Percentiles rank a stretch among this genome's conserved stretches.
phyloP scores from a whole-genome alignment of 1,140 invertebrate species.

The Aethina tumida region DNA sequence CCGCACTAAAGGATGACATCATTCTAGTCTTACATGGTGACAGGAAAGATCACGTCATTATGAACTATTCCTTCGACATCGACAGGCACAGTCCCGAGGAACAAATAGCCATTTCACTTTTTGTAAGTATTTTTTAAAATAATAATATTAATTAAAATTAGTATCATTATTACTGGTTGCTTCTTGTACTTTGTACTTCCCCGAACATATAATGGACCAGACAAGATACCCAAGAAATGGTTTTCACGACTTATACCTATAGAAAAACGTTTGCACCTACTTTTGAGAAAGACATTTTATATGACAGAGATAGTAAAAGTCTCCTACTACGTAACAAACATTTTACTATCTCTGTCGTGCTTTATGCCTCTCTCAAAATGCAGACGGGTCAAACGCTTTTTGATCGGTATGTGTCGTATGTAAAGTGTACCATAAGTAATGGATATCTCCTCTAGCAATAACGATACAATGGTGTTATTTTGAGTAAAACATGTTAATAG shows the following conservation, averaged over 20 bases:
- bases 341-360: too few species aligned
- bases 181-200: background rate
- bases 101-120: slow-evolving; percentile 67
- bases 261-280: background rate
- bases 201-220: too few species aligned
- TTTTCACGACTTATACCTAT: background rate
- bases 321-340: too few species aligned
- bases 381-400: too few species aligned
- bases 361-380: too few species aligned
- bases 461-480: too few species aligned
- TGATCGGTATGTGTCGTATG: too few species aligned
- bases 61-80: slow-evolving; percentile 79
- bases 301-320: too few species aligned
- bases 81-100: slow-evolving; percentile 67
- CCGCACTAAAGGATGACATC: slow-evolving; percentile 80
- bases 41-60: slow-evolving; percentile 75
- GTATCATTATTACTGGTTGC: background rate
- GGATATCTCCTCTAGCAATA: too few species aligned
- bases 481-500: too few species aligned
- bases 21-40: slow-evolving; percentile 85
- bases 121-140: slow-evolving; percentile 62
- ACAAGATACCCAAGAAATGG: too few species aligned
- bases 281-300: slow-evolving; percentile 10
- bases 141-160: slow-evolving; percentile 3
- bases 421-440: too few species aligned